A percentile compares a stretch with the other conserved stretches of the same genome.
Evolutionary conservation across 2,113 vertebrate species (phyloP).

Genomic region (Raphicerus campestris): DNA sequence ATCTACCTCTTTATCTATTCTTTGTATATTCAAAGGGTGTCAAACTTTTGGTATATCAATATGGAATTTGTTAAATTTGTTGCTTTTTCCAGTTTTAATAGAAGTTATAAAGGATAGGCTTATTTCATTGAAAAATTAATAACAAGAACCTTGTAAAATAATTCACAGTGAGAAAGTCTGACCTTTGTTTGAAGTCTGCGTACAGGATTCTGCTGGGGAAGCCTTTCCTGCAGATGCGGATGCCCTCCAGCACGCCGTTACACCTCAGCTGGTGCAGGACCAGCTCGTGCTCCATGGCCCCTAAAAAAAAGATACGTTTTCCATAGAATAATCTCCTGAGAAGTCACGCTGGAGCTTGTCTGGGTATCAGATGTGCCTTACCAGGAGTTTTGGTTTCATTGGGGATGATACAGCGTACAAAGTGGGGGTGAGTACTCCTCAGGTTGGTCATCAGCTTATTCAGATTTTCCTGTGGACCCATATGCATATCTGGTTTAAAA

Average conservation of each 20-base stretch:
- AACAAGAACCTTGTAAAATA: not conserved
- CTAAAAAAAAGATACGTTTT: constrained; percentile 67
- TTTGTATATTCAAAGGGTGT: not conserved
- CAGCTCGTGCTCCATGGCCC: constrained; percentile 91
- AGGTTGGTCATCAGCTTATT: constrained; percentile 95
- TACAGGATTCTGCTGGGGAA: constrained; percentile 93
- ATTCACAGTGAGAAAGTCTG: constrained; percentile 13
- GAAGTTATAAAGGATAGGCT: not conserved
- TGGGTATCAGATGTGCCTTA: constrained; percentile 50
- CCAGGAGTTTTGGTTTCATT: constrained; percentile 92
- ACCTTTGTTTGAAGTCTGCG: constrained; percentile 93
- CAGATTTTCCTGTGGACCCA: constrained; percentile 86
- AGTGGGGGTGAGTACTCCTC: constrained; percentile 89
- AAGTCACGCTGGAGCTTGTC: not conserved
- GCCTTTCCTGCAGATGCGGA: constrained; percentile 92
- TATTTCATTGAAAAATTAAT: not conserved
- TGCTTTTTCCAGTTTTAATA: not conserved
- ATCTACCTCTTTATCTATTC: not conserved
- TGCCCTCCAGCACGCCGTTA: constrained; percentile 91
- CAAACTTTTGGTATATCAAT: not conserved
- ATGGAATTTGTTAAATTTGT: not conserved
- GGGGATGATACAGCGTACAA: constrained; percentile 90
- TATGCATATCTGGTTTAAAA: not conserved
- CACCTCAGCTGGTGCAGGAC: constrained; percentile 92
- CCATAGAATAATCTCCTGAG: not conserved